These are phyloP conservation scores for Agrochola lychnidis DNA, from an alignment of 2,888 invertebrate species.

Conservation along the genomic window DNA sequence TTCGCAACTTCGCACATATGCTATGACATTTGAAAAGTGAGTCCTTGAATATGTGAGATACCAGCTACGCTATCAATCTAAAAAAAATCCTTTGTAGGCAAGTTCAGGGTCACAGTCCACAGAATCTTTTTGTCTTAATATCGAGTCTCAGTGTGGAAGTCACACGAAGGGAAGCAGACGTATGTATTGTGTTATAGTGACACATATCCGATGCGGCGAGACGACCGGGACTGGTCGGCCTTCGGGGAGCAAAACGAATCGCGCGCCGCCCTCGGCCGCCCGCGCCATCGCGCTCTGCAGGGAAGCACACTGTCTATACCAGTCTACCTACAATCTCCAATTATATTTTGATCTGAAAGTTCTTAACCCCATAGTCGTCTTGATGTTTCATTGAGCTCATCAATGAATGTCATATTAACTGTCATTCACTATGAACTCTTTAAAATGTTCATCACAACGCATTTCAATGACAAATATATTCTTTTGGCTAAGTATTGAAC, in stretches of 20 bases:
- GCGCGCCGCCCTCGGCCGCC: constrained; percentile 71
- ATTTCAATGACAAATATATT: constrained; percentile 52
- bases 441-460: constrained; percentile 52
- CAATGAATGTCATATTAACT: constrained; percentile 59
- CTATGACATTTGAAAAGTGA: not conserved
- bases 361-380: constrained; percentile 57
- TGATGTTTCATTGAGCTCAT: constrained; percentile 64
- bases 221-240: constrained; percentile 85
- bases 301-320: constrained; percentile 67
- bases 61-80: constrained; percentile 5
- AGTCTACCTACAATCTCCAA: constrained; percentile 59
- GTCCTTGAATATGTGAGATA: not conserved
- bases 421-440: constrained; percentile 37
- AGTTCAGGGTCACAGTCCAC: constrained; percentile 52
- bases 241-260: constrained; percentile 86
- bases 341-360: constrained; percentile 52
- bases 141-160: constrained; percentile 73
- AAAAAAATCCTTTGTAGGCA: constrained; percentile 18
- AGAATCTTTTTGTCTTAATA: constrained; percentile 63
- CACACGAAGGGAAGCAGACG: constrained; percentile 77
- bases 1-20: not conserved
- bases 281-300: constrained; percentile 62
- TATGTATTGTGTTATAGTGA: constrained; percentile 86
- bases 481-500: constrained; percentile 14
- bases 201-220: constrained; percentile 86